Base-by-base conservation (phyloP, 2,797 vertebrate genomes). In the Pangasius djambal region DNA sequence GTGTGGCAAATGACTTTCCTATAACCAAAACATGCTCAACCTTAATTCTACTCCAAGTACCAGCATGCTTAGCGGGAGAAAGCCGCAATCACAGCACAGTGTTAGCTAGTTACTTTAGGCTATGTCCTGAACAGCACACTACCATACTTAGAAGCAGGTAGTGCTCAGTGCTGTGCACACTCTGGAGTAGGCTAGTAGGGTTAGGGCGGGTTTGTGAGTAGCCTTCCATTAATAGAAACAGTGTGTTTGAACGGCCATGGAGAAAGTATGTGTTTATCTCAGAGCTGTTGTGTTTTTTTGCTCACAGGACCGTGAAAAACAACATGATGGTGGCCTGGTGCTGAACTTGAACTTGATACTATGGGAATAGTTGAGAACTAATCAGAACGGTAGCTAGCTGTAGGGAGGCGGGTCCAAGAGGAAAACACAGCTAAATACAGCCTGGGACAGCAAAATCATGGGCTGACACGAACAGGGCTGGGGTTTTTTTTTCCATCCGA, bases 1-100 rank as follows among this genome's bases (percentile, higher is more conserved):
- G 8, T 31, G 40, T 0, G 8, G 9, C 20, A 34, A 12, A 48
- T 20, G 61, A 61, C 44, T 50, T 67, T 67, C 37, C 25, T 18
- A 18, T 13, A 34, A 25, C 7, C 28, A 18, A 52, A 82, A 4
- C n/a, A n/a, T 8, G 50, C 63, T 7, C 31, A 7, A 28, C 85
- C 25, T 5, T n/a, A 55, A 3, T 55, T 88, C 12, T 7, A 95
- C 95, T 95, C 92, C 95, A 95, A 89, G 9, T 95, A 91, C 96
- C 96, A 95, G 77, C 91, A 93, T 94, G 79, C 95, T 89, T 48
- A 3, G 90, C 89, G 65, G 81, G 55, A 84, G 44, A 88, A 87
- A 90, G 89, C 92, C 94, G 37, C 52, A 87, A 88, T 83, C 25
- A 91, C 87, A 91, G 12, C 78, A 91, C 4, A 87, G 90, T 5